A percentile compares a stretch with the other conserved stretches of the same genome.
These are phyloP conservation scores for Drosophila meridiana DNA, from an alignment of 2,888 invertebrate species.

Conservation along the genomic window DNA sequence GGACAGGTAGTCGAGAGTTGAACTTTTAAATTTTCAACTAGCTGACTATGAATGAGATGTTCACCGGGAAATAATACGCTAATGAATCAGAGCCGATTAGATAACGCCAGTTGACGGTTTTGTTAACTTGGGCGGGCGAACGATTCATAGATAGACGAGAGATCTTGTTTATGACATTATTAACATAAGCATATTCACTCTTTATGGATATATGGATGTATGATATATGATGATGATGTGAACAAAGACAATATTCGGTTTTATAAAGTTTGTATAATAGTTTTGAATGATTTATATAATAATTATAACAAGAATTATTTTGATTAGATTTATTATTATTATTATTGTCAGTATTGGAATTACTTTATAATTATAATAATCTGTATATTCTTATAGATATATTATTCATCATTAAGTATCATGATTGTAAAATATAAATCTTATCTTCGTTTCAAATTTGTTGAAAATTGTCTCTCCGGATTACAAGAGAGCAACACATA, in stretches of 20 bases:
- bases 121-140: neutral
- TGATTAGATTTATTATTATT: neutral
- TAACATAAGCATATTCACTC: neutral
- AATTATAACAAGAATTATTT: no score
- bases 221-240: neutral
- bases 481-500: no score
- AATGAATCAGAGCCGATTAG: conserved; percentile 6
- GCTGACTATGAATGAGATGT: conserved; percentile 6
- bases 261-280: neutral
- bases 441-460: no score
- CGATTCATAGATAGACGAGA: neutral
- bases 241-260: accelerated
- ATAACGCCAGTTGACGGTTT: neutral
- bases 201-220: neutral
- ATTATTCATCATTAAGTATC: no score
- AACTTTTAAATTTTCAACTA: conserved; percentile 1
- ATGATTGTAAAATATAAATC: no score
- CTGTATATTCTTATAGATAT: no score
- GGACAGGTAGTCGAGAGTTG: neutral
- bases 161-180: neutral
- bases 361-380: no score
- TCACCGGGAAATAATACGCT: neutral
- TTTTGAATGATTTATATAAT: neutral
- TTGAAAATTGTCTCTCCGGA: no score
- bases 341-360: neutral